Evolutionary conservation across 2,888 invertebrate genomes (phyloP).

Genomic region (Drosophila flavopinicola): DNA sequence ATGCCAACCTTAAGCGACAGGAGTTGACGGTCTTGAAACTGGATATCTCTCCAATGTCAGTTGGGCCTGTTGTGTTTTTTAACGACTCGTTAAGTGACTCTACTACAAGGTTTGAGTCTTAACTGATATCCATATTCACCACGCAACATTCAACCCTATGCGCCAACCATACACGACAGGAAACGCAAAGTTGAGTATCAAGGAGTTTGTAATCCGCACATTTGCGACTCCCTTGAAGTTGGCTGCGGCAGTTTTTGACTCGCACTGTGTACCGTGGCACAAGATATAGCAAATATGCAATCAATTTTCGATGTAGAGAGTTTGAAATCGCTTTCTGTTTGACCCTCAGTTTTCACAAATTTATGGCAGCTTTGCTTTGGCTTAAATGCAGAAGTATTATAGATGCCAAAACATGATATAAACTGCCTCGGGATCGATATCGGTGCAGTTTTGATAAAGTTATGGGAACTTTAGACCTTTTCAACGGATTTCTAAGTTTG

Average conservation of each 20-base stretch:
- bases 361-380: too few relatives aligned
- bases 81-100: not conserved
- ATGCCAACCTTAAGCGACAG: too few relatives aligned
- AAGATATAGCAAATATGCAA: not conserved
- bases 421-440: too few relatives aligned
- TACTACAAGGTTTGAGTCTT: not conserved
- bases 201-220: not conserved
- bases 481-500: too few relatives aligned
- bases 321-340: too few relatives aligned
- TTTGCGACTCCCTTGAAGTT: too few relatives aligned
- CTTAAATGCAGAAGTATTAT: too few relatives aligned
- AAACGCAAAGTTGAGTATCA: not conserved
- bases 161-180: not conserved
- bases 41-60: not conserved
- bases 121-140: not conserved
- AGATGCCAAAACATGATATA: too few relatives aligned
- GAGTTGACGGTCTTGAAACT: not conserved
- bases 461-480: too few relatives aligned
- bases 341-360: too few relatives aligned
- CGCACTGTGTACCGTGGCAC: not conserved
- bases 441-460: too few relatives aligned
- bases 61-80: not conserved
- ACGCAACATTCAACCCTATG: not conserved
- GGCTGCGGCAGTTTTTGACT: too few relatives aligned
- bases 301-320: not conserved